Conservation (phyloP, 1,140 invertebrate genomes). For the Ostrea edulis region DNA sequence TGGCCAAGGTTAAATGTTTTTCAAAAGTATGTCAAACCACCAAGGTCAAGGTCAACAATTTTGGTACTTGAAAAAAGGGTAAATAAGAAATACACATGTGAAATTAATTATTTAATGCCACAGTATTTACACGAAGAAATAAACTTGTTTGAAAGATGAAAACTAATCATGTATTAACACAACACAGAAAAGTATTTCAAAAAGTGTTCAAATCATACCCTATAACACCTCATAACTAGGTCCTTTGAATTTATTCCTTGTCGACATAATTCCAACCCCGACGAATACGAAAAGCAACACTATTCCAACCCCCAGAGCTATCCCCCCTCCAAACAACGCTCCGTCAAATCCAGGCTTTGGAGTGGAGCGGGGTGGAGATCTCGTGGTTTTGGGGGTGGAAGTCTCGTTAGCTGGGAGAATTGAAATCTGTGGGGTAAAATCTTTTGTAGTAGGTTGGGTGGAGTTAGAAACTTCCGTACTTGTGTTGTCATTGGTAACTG, state of each 20-base stretch:
- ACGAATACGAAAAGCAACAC: not conserved
- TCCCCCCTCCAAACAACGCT: not conserved
- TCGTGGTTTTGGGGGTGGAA: not conserved
- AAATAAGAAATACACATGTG: too few species aligned
- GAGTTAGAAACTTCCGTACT: not conserved
- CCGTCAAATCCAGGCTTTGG: slow-evolving; percentile 7
- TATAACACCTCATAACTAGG: not conserved
- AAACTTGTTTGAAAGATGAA: too few species aligned
- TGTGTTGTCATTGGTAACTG: not conserved
- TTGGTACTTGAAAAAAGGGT: too few species aligned
- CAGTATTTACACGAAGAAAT: too few species aligned
- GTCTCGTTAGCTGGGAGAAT: not conserved
- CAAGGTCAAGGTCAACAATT: too few species aligned
- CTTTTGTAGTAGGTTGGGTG: not conserved
- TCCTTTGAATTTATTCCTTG: not conserved
- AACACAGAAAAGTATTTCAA: too few species aligned
- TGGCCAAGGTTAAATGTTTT: too few species aligned
- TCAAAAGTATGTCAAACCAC: too few species aligned
- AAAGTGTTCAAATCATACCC: too few species aligned
- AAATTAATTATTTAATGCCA: too few species aligned
- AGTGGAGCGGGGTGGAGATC: not conserved
- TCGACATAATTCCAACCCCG: not conserved
- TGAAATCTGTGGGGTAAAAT: not conserved
- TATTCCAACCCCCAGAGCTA: not conserved
- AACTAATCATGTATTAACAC: too few species aligned